Conservation (phyloP, 2,888 invertebrate genomes). For the Xestobium rufovillosum region DNA sequence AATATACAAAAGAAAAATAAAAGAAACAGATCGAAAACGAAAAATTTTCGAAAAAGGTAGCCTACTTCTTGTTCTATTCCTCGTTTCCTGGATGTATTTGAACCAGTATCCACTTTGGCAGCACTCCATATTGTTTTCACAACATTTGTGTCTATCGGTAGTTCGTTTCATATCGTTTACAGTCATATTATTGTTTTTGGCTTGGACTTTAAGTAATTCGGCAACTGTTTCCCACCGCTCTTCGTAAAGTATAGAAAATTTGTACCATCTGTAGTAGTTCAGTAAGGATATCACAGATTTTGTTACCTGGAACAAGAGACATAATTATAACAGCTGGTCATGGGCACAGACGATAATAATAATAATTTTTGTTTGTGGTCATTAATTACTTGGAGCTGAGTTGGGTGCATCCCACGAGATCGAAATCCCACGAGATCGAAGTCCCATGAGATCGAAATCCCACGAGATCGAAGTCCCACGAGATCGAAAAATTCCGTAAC, state of each 20-base stretch:
- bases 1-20: conserved; percentile 1
- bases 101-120: conserved; percentile 77
- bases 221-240: conserved; percentile 77
- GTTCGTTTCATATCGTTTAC: conserved; percentile 70
- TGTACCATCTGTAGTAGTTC: conserved; percentile 87
- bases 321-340: no score
- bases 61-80: conserved; percentile 77
- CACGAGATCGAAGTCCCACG: no score
- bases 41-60: no score
- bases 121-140: conserved; percentile 65
- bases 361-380: not conserved
- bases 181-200: conserved; percentile 69
- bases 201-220: conserved; percentile 68
- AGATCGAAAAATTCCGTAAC: no score
- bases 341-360: conserved; percentile 9
- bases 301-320: conserved; percentile 60
- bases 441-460: no score
- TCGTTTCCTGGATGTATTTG: conserved; percentile 74
- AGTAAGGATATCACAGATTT: conserved; percentile 90
- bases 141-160: conserved; percentile 67
- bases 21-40: no score
- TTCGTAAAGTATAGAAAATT: conserved; percentile 84
- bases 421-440: no score
- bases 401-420: no score
- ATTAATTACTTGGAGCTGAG: no score